Base-by-base conservation (phyloP, 2,888 invertebrate species). In the Callinectes sapidus region DNA sequence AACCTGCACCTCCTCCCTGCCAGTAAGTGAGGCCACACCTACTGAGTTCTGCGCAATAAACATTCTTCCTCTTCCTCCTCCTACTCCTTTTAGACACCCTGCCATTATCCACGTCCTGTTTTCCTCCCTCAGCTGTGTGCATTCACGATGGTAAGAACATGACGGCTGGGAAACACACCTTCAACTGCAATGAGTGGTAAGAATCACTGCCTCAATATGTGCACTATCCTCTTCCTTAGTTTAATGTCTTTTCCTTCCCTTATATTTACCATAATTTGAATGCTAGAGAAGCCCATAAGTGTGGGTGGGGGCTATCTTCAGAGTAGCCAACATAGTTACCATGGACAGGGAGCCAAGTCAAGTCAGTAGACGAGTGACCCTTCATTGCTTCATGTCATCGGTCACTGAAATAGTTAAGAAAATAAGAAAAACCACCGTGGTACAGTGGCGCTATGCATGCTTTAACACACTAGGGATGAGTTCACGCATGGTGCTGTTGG, bases 151-250 rank as follows among this genome's bases (percentile, higher is more conserved):
- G 71, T 28, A 28, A 28, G 10, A 18, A 1, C 1, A 1, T 71
- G 23, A 5, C 23, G 28, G 28, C 23, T 28, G 71, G 71, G n/a
- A 28, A 10, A 5, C 28, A 71, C 71, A 71, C 71, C 10, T 71
- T 71, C 71, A 71, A 71, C 28, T 71, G 71, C 71, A 71, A 71
- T 71, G 28, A 71, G n/a, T 71, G 71, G 71, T 71, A 28, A 71
- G 71, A 10, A 61, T 18, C 23, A 18, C 18, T 10, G 5, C 16
- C 61, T 23, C 48, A 48, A 48, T 48, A 61, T 61, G 61, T 5
- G 23, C 5, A 61, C 14, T 61, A 3, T 23, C 5, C 61, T 61
- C 10, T 61, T 61, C 61, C 61, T 61, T 18, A 1, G 18, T 61
- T 23, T 18, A 23, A 61, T 61, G 23, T 61, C 16, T 61, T 61